Evolutionary conservation across 2,113 vertebrate species (phyloP).

Genomic region (Tylochromis polylepis): DNA sequence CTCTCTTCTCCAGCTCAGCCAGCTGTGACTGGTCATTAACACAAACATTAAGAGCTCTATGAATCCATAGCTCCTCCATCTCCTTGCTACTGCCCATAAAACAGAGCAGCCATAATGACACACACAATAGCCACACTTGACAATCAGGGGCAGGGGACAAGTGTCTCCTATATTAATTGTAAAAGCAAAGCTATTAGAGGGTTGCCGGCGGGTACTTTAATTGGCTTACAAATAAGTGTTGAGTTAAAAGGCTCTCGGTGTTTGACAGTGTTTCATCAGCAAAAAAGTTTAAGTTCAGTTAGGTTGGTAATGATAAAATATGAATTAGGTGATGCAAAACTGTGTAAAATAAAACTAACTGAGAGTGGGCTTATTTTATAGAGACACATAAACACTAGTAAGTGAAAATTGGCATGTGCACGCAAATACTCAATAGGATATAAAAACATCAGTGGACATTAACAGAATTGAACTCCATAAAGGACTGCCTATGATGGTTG

Average conservation of each 20-base stretch:
- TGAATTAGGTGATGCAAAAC: background rate
- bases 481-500: background rate
- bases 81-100: constrained; percentile 49
- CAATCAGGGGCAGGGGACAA: constrained; percentile 36
- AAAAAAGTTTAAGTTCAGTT: background rate
- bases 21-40: constrained; percentile 65
- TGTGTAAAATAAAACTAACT: background rate
- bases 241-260: constrained; percentile 17
- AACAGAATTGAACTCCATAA: background rate
- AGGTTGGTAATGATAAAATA: background rate
- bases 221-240: constrained; percentile 11
- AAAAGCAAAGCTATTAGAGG: constrained; percentile 51
- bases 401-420: background rate
- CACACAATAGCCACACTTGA: constrained; percentile 49
- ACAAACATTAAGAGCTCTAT: constrained; percentile 58
- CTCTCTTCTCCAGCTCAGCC: constrained; percentile 25
- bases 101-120: constrained; percentile 49
- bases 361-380: background rate
- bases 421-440: background rate
- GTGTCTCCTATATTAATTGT: constrained; percentile 29
- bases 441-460: background rate
- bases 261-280: constrained; percentile 11
- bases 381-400: background rate
- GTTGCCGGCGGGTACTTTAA: constrained; percentile 12
- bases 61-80: constrained; percentile 56